Conservation (phyloP, 2,113 vertebrate genomes). For the Chrysochloris asiatica region DNA sequence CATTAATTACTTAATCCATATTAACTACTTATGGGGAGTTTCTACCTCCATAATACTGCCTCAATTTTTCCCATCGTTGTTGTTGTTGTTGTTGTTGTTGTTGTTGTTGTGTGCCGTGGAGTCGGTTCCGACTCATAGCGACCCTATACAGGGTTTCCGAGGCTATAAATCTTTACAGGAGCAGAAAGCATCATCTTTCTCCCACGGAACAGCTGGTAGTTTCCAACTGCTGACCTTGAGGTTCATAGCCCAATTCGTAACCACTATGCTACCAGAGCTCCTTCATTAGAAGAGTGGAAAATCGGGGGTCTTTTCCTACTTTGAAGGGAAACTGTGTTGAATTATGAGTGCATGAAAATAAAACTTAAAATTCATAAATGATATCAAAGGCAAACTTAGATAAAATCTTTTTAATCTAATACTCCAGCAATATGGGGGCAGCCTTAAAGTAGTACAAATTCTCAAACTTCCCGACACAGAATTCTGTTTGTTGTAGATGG, state of each 20-base stretch:
- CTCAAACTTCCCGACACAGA: neutral
- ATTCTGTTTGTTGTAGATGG: neutral
- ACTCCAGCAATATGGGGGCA: neutral
- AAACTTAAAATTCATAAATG: constrained; percentile 14
- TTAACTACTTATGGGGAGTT: neutral
- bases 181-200: no score
- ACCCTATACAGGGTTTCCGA: no score
- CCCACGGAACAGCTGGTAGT: no score
- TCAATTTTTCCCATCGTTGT: neutral
- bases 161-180: no score
- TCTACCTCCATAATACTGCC: neutral
- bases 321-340: neutral
- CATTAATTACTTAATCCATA: neutral
- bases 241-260: no score
- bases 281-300: neutral
- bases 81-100: no score
- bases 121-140: no score
- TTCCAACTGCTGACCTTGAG: no score
- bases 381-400: neutral
- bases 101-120: no score
- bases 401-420: neutral
- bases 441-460: neutral
- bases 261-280: no score
- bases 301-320: neutral
- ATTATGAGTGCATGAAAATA: neutral